These are phyloP conservation scores for Misgurnus anguillicaudatus DNA, from an alignment of 2,113 vertebrate species.

Conservation along the genomic window DNA sequence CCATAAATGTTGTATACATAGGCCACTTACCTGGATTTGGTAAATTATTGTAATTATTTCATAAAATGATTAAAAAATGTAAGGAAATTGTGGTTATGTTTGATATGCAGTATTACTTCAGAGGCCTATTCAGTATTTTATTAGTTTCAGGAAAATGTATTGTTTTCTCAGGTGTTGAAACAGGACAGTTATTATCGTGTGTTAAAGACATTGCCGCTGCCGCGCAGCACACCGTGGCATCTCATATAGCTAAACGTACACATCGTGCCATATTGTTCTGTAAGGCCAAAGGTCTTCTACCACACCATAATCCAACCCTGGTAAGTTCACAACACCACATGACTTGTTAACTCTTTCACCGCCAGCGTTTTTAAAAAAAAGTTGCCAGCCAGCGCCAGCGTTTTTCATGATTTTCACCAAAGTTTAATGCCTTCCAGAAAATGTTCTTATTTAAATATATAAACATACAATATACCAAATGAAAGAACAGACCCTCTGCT, in stretches of 20 bases:
- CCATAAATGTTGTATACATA: not conserved
- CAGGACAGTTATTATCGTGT: conserved; percentile 82
- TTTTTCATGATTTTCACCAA: too few species aligned
- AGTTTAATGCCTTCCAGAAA: too few species aligned
- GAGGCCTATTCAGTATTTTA: not conserved
- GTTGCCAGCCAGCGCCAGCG: too few species aligned
- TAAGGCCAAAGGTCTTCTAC: conserved; percentile 73
- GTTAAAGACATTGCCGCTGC: conserved; percentile 87
- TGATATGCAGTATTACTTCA: too few species aligned
- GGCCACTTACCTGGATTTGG: not conserved
- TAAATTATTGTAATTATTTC: not conserved
- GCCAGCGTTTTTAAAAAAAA: too few species aligned
- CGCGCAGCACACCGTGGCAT: conserved; percentile 77
- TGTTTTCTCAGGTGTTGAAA: conserved; percentile 74
- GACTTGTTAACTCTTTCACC: not conserved
- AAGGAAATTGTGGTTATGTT: not conserved
- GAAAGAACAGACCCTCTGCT: too few species aligned
- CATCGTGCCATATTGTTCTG: conserved; percentile 92
- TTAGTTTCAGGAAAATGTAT: conserved; percentile 2
- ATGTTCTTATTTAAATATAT: too few species aligned
- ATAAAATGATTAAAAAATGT: not conserved
- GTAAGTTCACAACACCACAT: conserved; percentile 69
- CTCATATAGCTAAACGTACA: conserved; percentile 83
- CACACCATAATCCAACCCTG: conserved; percentile 73
- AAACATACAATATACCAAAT: too few species aligned